Base-by-base conservation (phyloP, 2,888 invertebrate species). In the Salpingus planirostris region DNA sequence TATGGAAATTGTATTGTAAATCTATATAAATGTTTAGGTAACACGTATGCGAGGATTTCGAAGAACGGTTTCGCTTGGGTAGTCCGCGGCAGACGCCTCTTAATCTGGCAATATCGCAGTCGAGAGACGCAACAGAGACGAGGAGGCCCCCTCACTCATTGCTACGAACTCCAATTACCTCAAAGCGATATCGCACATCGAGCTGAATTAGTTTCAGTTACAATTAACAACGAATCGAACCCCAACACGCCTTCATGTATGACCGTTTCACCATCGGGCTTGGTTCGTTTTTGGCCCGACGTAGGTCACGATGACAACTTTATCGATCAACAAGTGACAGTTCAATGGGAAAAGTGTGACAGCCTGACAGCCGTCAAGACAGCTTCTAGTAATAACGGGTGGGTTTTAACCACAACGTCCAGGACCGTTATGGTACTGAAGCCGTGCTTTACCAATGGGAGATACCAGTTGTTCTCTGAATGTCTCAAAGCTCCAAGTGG, bases 141-240 rank as follows among this genome's bases (percentile, higher is more conserved):
- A 35, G 47, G 25, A 21, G 55, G 49, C 2, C 49, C 21, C 11
- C 15, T 38, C 8, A 73, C 70, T 2, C 80, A 84, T 24, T 91
- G 91, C 46, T 73, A 87, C 21, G 93, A 95, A 59, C 67, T 95
- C 8, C 81, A 84, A 0, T 62, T 95, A 22, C 93, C 93, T 0
- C 88, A 91, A 44, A 92, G 92, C 48, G 93, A 93, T 62, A 71
- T 93, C 10, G 87, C 89, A 0, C 93, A 95, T 60, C 80, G 85
- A 52, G 87, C 93, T 1, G 81, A 90, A 36, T 70, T 91, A 10
- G 80, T 88, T 1, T 76, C 78, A 13, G 76, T 90, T 1, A 18
- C 76, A 32, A n/a, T 26, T 39, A 5, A 11, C 24, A 3, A 4
- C 7, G 13, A 3, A 2, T 24, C 11, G 12, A 24, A 24, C 12